Evolutionary conservation across 2,888 invertebrate genomes (phyloP), one percentile per base, ranked within the genome.

Genomic region (Barypeithes pellucidus): DNA sequence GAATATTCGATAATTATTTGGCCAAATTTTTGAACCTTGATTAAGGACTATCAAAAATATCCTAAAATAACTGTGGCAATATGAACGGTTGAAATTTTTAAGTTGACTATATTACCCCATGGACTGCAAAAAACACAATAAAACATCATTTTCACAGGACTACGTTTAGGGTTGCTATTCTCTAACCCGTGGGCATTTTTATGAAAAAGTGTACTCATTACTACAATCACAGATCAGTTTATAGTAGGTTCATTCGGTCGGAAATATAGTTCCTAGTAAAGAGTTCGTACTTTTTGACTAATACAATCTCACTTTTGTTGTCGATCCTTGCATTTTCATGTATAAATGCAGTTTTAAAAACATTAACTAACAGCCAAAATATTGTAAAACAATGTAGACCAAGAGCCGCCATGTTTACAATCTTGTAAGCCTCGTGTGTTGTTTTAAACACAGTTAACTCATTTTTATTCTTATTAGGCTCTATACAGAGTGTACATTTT

Each of bases 221-320:
- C 82, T 84, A 85, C 83, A 84, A 85, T 85, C 85, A 85, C 85
- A 85, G 85, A 83, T 84, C 81, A 81, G 81, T 65, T 62, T 81
- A 85, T 83, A 70, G 80, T 83, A 70, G 80, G 80, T 81, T 75
- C 33, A 65, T 62, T 79, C 79, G 80, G 81, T 82, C 80, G 82
- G 81, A 83, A 80, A 79, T 79, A 79, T 75, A 79, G 78, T 79
- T 74, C 22, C 74, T 71, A 80, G 79, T 78, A n/a, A 80, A 81
- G 81, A 80, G 81, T 81, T 84, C 83, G 80, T 85, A 85, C 84
- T 84, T 81, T 80, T 80, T 84, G 84, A 84, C 76, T 76, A 85
- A 85, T 84, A 80, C 81, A 84, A 83, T 86, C 86, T 86, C 86
- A 86, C 86, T 86, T 86, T 86, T 86, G 85, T 86, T 86, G 86